phyloP scores from a whole-genome alignment of 2,113 vertebrate genomes.

The Rhinolophus sinicus region DNA sequence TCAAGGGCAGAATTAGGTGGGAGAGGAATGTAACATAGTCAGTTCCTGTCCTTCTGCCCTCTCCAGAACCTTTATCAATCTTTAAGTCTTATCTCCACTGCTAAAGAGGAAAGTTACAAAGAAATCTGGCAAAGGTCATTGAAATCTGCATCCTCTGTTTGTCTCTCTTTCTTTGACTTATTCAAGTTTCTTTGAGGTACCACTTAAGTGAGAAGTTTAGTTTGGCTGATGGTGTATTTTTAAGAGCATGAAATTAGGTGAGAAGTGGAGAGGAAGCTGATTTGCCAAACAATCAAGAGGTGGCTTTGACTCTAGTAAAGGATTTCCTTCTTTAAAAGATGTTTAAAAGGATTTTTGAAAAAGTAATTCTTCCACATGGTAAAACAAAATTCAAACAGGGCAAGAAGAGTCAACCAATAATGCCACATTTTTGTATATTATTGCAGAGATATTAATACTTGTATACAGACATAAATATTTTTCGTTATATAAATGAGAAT shows the following conservation, averaged over 20 bases:
- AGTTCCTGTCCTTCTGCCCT: not conserved
- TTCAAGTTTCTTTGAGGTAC: not conserved
- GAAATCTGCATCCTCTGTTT: not conserved
- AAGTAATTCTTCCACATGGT: not conserved
- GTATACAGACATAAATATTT: not conserved
- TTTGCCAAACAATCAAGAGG: not conserved
- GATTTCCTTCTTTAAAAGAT: conserved; percentile 2
- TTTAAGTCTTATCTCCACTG: not conserved
- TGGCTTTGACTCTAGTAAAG: not conserved
- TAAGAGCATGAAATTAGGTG: not conserved
- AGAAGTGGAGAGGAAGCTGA: not conserved
- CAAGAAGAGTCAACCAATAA: not conserved
- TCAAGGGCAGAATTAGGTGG: not conserved
- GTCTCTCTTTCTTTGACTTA: not conserved
- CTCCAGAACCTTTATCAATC: not conserved
- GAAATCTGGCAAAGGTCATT: not conserved
- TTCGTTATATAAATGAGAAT: not conserved
- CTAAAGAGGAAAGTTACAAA: not conserved
- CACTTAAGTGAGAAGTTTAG: not conserved
- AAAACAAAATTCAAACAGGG: conserved; percentile 13
- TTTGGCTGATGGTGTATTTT: not conserved
- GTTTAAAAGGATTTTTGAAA: not conserved
- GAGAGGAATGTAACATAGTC: not conserved
- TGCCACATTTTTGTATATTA: not conserved
- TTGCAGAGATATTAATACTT: not conserved